phyloP scores from a whole-genome alignment of 2,113 vertebrate genomes.

The Sturnira hondurensis region DNA sequence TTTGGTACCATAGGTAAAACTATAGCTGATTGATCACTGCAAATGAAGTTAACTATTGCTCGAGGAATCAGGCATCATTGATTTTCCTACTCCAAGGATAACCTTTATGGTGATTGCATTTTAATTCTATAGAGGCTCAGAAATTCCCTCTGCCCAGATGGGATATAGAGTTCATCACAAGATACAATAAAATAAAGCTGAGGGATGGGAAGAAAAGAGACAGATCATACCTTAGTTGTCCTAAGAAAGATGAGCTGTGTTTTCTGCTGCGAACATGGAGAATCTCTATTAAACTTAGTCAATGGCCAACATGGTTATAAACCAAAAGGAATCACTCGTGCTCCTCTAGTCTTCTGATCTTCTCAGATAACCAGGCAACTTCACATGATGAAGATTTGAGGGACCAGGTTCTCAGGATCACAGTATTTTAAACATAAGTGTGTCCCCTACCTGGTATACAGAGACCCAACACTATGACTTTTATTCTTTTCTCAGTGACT shows the following conservation, averaged over 20 bases:
- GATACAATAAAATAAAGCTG: constrained; percentile 5
- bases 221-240: background rate
- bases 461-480: background rate
- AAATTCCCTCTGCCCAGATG: background rate
- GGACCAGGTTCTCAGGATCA: background rate
- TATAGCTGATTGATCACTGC: background rate
- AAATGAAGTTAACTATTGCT: constrained; percentile 19
- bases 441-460: background rate
- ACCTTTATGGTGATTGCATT: background rate
- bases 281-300: background rate
- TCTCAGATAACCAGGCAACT: background rate
- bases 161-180: constrained; percentile 9
- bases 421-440: background rate
- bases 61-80: background rate
- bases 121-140: background rate
- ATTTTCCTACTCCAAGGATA: background rate
- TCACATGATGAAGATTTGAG: background rate
- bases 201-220: background rate
- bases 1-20: background rate
- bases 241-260: background rate
- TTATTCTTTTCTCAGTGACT: background rate
- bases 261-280: background rate
- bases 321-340: background rate
- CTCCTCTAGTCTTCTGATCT: background rate
- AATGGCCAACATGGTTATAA: background rate